These are phyloP conservation scores for Drosophila meridionalis DNA, from an alignment of 2,888 invertebrate genomes.

Conservation along the genomic window DNA sequence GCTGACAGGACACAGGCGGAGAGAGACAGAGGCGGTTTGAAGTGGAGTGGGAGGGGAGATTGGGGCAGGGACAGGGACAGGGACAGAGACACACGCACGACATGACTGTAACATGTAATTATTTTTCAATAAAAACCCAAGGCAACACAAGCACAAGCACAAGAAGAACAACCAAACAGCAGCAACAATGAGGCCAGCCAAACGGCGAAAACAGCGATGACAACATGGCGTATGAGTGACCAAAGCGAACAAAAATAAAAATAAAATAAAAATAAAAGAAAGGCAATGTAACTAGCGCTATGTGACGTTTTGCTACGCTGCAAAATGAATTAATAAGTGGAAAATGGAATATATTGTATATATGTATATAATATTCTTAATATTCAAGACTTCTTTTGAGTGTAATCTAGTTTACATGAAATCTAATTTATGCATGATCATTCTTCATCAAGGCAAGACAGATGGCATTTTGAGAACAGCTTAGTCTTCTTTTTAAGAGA, in stretches of 20 bases:
- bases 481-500: no score
- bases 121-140: conserved; percentile 79
- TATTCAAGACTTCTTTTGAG: no score
- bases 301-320: conserved; percentile 38
- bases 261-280: conserved; percentile 15
- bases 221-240: conserved; percentile 77
- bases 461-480: no score
- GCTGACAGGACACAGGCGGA: conserved; percentile 39
- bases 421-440: no score
- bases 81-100: conserved; percentile 62
- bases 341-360: no score
- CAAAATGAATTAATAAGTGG: neutral
- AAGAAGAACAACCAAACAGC: conserved; percentile 35
- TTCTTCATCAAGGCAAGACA: no score
- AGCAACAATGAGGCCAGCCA: conserved; percentile 42
- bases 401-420: no score
- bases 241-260: conserved; percentile 39
- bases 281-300: neutral
- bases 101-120: conserved; percentile 80
- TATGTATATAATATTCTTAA: neutral
- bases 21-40: neutral
- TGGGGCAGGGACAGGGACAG: neutral
- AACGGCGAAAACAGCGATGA: conserved; percentile 63
- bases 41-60: neutral
- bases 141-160: conserved; percentile 53